Conservation (phyloP, 2,113 vertebrate genomes). For the Dinomys branickii region DNA sequence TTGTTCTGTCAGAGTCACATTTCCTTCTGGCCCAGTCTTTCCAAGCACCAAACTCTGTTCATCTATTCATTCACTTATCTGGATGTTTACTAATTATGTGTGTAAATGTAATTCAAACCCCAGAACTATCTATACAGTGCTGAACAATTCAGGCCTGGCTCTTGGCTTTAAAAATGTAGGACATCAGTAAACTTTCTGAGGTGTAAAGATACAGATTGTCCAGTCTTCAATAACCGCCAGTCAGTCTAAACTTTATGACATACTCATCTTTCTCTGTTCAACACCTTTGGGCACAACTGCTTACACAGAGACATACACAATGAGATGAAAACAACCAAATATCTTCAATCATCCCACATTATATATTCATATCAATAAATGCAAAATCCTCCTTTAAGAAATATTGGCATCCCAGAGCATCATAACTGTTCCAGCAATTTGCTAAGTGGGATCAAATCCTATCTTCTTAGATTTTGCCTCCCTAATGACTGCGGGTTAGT, state of each 20-base stretch:
- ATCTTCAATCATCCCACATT: neutral
- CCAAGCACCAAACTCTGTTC: neutral
- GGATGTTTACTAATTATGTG: no score
- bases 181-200: neutral
- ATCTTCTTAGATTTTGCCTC: neutral
- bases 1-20: fast-evolving
- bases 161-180: fast-evolving
- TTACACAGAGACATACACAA: fast-evolving
- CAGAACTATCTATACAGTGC: fast-evolving
- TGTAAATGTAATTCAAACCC: neutral
- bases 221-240: neutral
- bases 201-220: fast-evolving
- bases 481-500: fast-evolving
- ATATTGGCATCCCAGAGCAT: neutral
- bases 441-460: fast-evolving
- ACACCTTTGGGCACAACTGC: fast-evolving
- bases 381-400: neutral
- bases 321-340: neutral
- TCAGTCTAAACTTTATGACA: fast-evolving
- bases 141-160: fast-evolving
- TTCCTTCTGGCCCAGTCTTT: neutral
- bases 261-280: fast-evolving
- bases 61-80: fast-evolving
- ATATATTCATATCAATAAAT: neutral
- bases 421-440: neutral